Conservation (phyloP, 2,888 invertebrate species). For the Lysandra bellargus region DNA sequence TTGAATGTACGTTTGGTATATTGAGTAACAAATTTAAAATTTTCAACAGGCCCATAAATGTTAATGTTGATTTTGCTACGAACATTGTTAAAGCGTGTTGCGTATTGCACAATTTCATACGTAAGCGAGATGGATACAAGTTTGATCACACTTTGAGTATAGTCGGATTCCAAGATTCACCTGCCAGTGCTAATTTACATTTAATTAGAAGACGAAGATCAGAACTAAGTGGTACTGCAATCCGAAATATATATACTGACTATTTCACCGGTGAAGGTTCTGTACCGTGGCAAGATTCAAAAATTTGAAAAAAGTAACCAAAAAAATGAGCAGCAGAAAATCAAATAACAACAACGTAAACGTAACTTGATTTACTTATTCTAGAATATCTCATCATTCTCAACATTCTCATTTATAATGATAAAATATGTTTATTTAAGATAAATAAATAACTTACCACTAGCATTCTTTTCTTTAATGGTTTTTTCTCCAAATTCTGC, state of each 20-base stretch:
- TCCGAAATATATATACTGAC: slow-evolving; percentile 36
- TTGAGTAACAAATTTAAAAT: slow-evolving; percentile 28
- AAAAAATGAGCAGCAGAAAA: slow-evolving; percentile 21
- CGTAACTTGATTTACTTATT: too few species aligned
- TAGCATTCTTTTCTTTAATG: too few species aligned
- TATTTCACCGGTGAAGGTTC: slow-evolving; percentile 36
- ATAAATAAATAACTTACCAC: too few species aligned
- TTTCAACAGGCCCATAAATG: slow-evolving; percentile 25
- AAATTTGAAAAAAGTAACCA: slow-evolving; percentile 29
- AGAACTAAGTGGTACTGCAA: slow-evolving; percentile 32
- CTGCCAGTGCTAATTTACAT: slow-evolving; percentile 32
- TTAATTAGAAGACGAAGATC: background rate
- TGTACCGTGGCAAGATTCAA: slow-evolving; percentile 34
- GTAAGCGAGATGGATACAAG: slow-evolving; percentile 34
- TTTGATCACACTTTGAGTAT: slow-evolving; percentile 36
- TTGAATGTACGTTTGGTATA: background rate
- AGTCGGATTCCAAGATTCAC: slow-evolving; percentile 30
- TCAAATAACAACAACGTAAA: too few species aligned
- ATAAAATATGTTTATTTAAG: too few species aligned
- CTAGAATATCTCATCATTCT: too few species aligned
- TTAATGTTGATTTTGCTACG: slow-evolving; percentile 23
- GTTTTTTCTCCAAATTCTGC: too few species aligned
- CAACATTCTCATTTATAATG: too few species aligned
- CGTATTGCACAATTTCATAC: slow-evolving; percentile 33
- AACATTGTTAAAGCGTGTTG: slow-evolving; percentile 33